Percentiles rank a stretch among this genome's conserved stretches.
phyloP scores from a whole-genome alignment of 1,140 invertebrate genomes.

The Leptinotarsa texana region DNA sequence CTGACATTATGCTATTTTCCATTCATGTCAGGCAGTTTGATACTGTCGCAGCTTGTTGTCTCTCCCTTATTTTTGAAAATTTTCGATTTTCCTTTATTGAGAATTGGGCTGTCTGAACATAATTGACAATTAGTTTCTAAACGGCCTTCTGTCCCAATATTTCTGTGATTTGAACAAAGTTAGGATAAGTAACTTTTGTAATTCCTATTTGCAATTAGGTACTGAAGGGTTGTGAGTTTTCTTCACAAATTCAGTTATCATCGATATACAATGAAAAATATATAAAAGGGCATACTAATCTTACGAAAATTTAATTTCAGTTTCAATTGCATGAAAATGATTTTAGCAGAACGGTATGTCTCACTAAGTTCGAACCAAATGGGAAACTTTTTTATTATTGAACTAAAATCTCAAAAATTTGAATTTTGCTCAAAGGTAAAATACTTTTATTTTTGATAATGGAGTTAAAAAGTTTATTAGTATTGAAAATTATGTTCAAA shows the following conservation, averaged over 20 bases:
- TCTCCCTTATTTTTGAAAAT: neutral
- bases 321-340: too few species aligned
- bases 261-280: neutral
- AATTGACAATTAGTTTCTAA: neutral
- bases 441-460: too few species aligned
- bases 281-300: neutral
- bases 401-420: too few species aligned
- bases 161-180: slow-evolving; percentile 28
- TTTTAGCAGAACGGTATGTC: too few species aligned
- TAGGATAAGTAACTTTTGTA: slow-evolving; percentile 21
- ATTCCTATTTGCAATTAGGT: neutral
- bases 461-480: too few species aligned
- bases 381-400: too few species aligned
- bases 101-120: neutral
- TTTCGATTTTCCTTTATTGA: neutral
- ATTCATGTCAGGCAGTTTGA: slow-evolving; percentile 13
- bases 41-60: neutral
- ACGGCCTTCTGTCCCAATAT: neutral
- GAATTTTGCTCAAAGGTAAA: too few species aligned
- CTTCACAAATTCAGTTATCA: neutral
- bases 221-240: neutral
- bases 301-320: too few species aligned
- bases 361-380: too few species aligned
- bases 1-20: slow-evolving; percentile 5
- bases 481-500: too few species aligned